Base-by-base conservation (phyloP, 2,797 vertebrate species). In the Hirundo rustica region DNA sequence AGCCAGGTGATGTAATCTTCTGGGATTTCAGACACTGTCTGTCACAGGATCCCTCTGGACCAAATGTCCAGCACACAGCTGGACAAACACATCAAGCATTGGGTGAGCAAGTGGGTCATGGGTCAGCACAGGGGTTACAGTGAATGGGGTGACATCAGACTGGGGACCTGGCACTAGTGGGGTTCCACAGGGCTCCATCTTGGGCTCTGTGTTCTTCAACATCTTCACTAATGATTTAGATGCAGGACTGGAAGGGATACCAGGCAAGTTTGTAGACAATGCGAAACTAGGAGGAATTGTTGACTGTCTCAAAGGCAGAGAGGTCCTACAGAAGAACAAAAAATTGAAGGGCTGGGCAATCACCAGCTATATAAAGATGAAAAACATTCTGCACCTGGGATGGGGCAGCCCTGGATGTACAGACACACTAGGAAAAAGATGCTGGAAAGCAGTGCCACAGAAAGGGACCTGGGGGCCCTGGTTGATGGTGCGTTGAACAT, bases 401-500 rank as follows among this genome's bases (percentile, higher is more conserved):
- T 77, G 32, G 7, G 9, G 11, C 36, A 62, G 11, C 30, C 30
- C 5, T 51, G 60, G 38, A 29, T 53, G 20, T 15, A 0, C 19
- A 14, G 45, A 53, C 11, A 42, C 11, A n/a, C 11, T 42, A 19
- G 19, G 23, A 2, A 76, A 34, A 30, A 76, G 25, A 29, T 9
- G 15, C 32, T 64, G 25, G 16, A 29, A 34, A 10, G 16, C 9
- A 53, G 38, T 4, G 20, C 9, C 38, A 44, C 15, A 7, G 15
- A 53, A 16, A 23, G 38, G 7, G 30, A 62, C 9, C 15, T 13
- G 3, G 4, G 23, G 19, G 8, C 14, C 23, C 23, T 62, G 11
- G 29, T 8, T 0, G 0, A 6, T 61, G 34, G 9, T 45, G 32
- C 50, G 13, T 0, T 50, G 16, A 20, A 60, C 10, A 9, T 2